Percentiles rank a stretch among this genome's conserved stretches.
Conservation (phyloP, 2,113 vertebrate genomes). For the Ictidomys tridecemlineatus region DNA sequence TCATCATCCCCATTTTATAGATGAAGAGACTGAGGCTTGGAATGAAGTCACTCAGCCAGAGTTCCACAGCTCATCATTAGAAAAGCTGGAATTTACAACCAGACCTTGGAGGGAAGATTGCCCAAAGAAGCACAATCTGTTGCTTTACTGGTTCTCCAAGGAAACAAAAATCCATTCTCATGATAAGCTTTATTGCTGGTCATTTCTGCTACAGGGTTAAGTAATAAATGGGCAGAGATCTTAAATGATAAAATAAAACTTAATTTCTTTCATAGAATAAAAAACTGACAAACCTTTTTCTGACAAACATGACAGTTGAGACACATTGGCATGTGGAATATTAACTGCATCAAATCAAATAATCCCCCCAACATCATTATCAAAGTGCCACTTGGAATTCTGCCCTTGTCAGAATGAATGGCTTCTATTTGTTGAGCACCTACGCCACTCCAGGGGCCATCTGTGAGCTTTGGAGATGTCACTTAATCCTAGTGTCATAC, state of each 20-base stretch:
- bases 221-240: slow-evolving; percentile 56
- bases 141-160: not conserved
- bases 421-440: slow-evolving; percentile 47
- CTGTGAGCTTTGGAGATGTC: slow-evolving; percentile 8
- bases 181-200: not conserved
- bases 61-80: not conserved
- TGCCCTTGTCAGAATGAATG: slow-evolving; percentile 65
- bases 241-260: slow-evolving; percentile 62
- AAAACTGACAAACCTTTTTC: slow-evolving; percentile 13
- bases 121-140: not conserved
- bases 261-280: slow-evolving; percentile 53
- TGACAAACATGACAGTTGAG: slow-evolving; percentile 31
- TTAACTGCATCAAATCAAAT: slow-evolving; percentile 40
- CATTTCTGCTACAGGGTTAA: not conserved
- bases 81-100: not conserved
- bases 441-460: not conserved
- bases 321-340: not conserved
- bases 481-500: slow-evolving; percentile 51
- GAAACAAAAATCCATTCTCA: slow-evolving; percentile 29
- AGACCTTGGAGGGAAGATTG: not conserved
- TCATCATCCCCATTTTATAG: slow-evolving; percentile 19
- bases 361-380: slow-evolving; percentile 23
- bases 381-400: slow-evolving; percentile 25
- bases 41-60: not conserved
- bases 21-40: not conserved